Evolutionary conservation across 2,797 vertebrate species (phyloP).

Genomic region (Paramormyrops hopkinsi): DNA sequence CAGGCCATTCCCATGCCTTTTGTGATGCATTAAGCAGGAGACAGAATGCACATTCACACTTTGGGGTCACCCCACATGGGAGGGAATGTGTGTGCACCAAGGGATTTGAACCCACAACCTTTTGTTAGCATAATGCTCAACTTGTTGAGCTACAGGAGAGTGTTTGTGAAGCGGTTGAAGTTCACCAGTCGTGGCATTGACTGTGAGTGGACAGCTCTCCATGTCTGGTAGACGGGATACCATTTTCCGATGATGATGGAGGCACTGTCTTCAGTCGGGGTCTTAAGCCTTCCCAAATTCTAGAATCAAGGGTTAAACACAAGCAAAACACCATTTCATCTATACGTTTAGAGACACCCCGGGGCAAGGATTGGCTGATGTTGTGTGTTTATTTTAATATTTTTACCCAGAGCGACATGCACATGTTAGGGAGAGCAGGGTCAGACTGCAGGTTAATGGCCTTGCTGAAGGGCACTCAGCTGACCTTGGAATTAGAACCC

Average conservation of each 20-base stretch:
- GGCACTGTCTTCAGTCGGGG: too few species aligned
- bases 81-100: not conserved
- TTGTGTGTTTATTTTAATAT: not conserved
- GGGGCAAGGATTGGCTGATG: not conserved
- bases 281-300: not conserved
- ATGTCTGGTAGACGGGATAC: not conserved
- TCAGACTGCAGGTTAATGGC: not conserved
- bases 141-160: not conserved
- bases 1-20: slow-evolving; percentile 30
- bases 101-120: not conserved
- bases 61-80: not conserved
- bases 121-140: not conserved
- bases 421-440: not conserved
- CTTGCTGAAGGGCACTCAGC: not conserved
- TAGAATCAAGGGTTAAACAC: not conserved
- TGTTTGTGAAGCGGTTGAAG: not conserved
- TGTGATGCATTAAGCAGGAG: slow-evolving; percentile 53
- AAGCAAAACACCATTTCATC: not conserved
- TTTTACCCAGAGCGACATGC: not conserved
- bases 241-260: not conserved
- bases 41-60: not conserved
- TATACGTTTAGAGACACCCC: not conserved
- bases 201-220: not conserved
- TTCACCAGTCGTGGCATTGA: not conserved
- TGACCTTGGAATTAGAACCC: not conserved